phyloP scores from a whole-genome alignment of 1,140 invertebrate genomes.

The Diabrotica virgifera region DNA sequence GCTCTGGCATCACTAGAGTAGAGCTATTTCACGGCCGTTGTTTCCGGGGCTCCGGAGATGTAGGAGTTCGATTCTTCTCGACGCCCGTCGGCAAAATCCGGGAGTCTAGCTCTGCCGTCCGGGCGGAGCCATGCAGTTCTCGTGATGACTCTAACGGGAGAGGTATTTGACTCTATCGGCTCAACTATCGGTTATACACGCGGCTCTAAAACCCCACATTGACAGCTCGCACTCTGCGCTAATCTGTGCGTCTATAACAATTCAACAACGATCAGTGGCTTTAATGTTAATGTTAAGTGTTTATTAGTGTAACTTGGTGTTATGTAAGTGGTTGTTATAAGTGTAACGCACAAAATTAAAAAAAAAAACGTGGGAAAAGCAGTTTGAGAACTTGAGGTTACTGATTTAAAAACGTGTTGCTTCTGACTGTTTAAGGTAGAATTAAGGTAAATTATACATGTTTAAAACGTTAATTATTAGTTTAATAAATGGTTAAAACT shows the following conservation, averaged over 20 bases:
- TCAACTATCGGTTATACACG: conserved; percentile 31
- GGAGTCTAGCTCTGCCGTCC: conserved; percentile 31
- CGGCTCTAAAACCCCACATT: neutral
- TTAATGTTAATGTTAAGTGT: conserved; percentile 10
- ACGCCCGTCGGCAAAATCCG: conserved; percentile 27
- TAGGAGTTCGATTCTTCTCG: conserved; percentile 23
- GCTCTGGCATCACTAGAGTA: conserved; percentile 13
- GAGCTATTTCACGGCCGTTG: conserved; percentile 35
- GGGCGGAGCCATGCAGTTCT: conserved; percentile 41
- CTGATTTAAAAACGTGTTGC: no score
- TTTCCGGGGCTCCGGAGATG: conserved; percentile 34
- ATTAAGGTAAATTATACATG: no score
- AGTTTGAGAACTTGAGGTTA: no score
- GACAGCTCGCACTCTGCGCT: conserved; percentile 8
- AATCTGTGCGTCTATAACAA: neutral
- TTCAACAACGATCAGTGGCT: conserved; percentile 12
- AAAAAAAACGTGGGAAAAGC: no score
- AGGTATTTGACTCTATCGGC: conserved; percentile 19
- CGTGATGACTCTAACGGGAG: conserved; percentile 33
- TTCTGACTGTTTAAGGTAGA: no score
- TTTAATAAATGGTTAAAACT: no score
- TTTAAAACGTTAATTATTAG: no score
- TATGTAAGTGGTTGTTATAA: conserved; percentile 3
- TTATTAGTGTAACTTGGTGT: conserved; percentile 7
- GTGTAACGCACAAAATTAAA: no score